Evolutionary conservation across 2,888 invertebrate genomes (phyloP).

Genomic region (Caenorhabditis panamensis): DNA sequence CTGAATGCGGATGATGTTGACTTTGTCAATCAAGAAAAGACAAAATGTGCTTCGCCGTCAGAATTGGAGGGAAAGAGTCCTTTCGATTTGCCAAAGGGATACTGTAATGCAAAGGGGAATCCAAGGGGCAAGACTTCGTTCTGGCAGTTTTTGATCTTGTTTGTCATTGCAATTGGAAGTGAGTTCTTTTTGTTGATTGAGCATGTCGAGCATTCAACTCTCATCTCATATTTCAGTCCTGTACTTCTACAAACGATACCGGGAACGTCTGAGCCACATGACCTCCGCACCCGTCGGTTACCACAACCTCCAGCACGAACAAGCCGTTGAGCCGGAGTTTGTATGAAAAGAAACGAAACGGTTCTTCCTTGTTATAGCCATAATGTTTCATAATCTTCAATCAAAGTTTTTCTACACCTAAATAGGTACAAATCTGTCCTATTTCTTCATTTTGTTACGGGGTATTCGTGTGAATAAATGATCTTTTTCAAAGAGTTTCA

Average conservation of each 20-base stretch:
- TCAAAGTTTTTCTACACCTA: neutral
- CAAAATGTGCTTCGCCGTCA: conserved; percentile 63
- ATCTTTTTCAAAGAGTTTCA: conserved; percentile 22
- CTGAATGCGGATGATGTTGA: conserved; percentile 61
- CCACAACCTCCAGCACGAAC: conserved; percentile 51
- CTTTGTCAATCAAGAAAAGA: conserved; percentile 72
- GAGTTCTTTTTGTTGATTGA: conserved; percentile 3
- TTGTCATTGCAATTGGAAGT: conserved; percentile 49
- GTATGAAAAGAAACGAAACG: conserved; percentile 15
- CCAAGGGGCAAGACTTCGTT: conserved; percentile 34
- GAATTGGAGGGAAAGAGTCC: conserved; percentile 52
- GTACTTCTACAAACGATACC: conserved; percentile 44
- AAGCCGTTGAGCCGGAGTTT: conserved; percentile 56
- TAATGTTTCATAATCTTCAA: conserved; percentile 10
- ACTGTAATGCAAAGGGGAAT: conserved; percentile 28
- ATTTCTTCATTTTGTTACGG: conserved; percentile 45
- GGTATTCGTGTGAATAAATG: conserved; percentile 49
- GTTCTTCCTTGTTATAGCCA: neutral
- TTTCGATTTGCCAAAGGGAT: conserved; percentile 53
- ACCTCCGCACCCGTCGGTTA: conserved; percentile 51
- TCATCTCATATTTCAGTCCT: too few species aligned
- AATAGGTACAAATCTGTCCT: neutral
- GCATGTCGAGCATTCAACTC: too few species aligned
- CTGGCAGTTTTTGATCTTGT: conserved; percentile 29
- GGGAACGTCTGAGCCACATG: conserved; percentile 34